Conservation (phyloP, 2,888 invertebrate genomes). For the Lasioglossum villosulum region DNA sequence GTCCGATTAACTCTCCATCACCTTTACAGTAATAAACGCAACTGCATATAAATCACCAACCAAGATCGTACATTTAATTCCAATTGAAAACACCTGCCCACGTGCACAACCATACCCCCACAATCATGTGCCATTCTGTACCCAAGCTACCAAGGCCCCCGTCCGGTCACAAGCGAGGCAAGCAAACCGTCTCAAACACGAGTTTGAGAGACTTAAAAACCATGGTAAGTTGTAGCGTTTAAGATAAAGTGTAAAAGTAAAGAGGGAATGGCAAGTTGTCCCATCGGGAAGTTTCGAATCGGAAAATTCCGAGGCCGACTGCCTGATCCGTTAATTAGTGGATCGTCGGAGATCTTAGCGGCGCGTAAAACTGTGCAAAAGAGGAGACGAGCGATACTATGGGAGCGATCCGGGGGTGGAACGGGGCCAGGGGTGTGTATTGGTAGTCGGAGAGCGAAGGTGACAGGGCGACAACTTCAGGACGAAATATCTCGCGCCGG, state of each 20-base stretch:
- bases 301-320: constrained; percentile 28
- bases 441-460: constrained; percentile 17
- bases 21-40: background rate
- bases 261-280: background rate
- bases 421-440: constrained; percentile 12
- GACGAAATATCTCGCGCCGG: constrained; percentile 57
- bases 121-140: background rate
- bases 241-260: constrained; percentile 2
- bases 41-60: background rate
- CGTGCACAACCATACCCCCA: too few species aligned
- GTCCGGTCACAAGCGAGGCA: background rate
- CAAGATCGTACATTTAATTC: background rate
- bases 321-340: constrained; percentile 1
- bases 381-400: background rate
- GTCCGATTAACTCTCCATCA: background rate
- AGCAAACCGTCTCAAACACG: constrained; percentile 19
- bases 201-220: background rate
- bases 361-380: background rate
- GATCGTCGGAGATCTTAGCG: background rate
- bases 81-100: background rate
- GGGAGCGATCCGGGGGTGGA: background rate
- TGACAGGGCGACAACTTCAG: constrained; percentile 27
- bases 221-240: background rate
- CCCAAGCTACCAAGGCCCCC: background rate
- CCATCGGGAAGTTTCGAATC: background rate